These are phyloP conservation scores for Philypnodon macrostomus DNA, from an alignment of 2,797 vertebrate species.

Conservation along the genomic window DNA sequence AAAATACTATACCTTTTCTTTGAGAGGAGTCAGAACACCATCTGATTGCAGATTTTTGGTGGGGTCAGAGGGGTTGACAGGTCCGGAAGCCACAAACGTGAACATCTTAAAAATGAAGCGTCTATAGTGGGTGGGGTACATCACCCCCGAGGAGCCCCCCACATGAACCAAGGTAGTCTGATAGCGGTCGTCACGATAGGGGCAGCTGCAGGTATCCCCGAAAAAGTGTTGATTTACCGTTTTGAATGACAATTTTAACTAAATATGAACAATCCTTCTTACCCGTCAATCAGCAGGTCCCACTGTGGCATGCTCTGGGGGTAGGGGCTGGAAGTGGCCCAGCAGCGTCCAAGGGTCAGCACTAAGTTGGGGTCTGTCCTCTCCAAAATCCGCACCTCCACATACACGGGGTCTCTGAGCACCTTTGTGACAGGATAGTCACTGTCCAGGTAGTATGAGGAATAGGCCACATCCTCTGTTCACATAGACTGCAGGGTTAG, in stretches of 20 bases:
- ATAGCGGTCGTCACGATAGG: constrained; percentile 63
- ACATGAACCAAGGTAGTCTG: constrained; percentile 46
- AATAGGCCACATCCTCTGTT: constrained; percentile 52
- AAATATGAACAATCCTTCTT: too few relatives aligned
- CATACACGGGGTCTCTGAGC: constrained; percentile 63
- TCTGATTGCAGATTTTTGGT: neutral
- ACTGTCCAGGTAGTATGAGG: constrained; percentile 39
- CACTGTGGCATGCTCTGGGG: constrained; percentile 58
- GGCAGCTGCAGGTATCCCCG: constrained; percentile 72
- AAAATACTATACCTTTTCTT: constrained; percentile 39
- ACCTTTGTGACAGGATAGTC: constrained; percentile 67
- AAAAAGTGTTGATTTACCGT: too few relatives aligned
- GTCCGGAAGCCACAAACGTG: constrained; percentile 55
- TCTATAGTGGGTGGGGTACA: constrained; percentile 57
- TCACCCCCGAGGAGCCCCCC: constrained; percentile 30
- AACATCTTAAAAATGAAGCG: constrained; percentile 75
- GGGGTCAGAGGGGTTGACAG: neutral
- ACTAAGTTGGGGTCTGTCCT: constrained; percentile 63
- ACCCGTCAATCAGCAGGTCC: constrained; percentile 66
- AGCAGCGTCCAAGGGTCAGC: constrained; percentile 67
- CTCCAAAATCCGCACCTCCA: constrained; percentile 55
- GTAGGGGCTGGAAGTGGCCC: constrained; percentile 51
- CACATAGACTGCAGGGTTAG: constrained; percentile 12
- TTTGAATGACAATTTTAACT: too few relatives aligned
- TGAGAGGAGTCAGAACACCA: constrained; percentile 6